phyloP scores from a whole-genome alignment of 92 coral and sea anemone genomes.

The Porites divaricata region DNA sequence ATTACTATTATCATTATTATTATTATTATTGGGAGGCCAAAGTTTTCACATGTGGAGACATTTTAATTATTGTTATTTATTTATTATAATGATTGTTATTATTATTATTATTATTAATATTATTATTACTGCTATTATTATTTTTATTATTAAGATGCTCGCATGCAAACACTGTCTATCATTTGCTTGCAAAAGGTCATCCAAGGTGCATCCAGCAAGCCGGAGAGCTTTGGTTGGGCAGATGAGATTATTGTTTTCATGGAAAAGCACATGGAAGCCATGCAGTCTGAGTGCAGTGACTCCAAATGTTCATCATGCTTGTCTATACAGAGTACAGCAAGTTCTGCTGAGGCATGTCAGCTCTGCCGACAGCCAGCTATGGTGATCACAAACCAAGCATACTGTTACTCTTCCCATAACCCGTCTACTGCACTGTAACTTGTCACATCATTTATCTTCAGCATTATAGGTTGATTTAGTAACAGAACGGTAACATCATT shows the following conservation, averaged over 20 bases:
- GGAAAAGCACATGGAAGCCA: slow-evolving; percentile 69
- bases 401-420: slow-evolving; percentile 10
- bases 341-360: slow-evolving; percentile 17
- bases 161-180: too few species aligned
- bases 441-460: background rate
- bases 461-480: too few species aligned
- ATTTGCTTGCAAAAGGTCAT: slow-evolving; percentile 49
- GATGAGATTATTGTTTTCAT: slow-evolving; percentile 65
- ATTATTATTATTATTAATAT: too few species aligned
- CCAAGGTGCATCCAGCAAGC: slow-evolving; percentile 59
- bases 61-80: too few species aligned
- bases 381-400: slow-evolving; percentile 31
- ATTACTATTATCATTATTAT: too few species aligned
- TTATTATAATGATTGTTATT: too few species aligned
- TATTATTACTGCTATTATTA: too few species aligned
- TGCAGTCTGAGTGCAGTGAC: slow-evolving; percentile 56
- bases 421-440: background rate
- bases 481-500: too few species aligned
- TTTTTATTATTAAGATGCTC: too few species aligned
- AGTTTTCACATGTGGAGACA: too few species aligned
- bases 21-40: too few species aligned
- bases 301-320: slow-evolving; percentile 33
- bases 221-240: slow-evolving; percentile 73
- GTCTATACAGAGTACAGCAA: slow-evolving; percentile 31
- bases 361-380: slow-evolving; percentile 25